phyloP scores from a whole-genome alignment of 1,140 invertebrate species.

The Metopolophium dirhodum region DNA sequence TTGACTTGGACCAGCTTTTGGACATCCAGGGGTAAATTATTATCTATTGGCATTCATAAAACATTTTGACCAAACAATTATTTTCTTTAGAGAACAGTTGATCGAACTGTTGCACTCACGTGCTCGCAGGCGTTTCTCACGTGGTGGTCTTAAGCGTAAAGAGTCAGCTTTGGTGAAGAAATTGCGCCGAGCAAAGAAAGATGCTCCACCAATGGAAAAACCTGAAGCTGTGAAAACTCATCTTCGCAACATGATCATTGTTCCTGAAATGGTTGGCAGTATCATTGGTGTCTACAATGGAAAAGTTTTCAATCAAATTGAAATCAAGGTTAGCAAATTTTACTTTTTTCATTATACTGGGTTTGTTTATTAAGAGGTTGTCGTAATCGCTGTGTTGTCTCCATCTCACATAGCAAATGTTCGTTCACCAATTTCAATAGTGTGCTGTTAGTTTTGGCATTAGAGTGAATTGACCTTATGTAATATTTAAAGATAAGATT shows the following conservation, averaged over 20 bases:
- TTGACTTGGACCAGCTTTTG: slow-evolving; percentile 97
- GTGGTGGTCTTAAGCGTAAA: slow-evolving; percentile 93
- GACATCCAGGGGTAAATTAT: slow-evolving; percentile 90
- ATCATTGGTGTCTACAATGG: slow-evolving; percentile 99
- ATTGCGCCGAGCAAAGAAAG: slow-evolving; percentile 92
- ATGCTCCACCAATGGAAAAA: slow-evolving; percentile 96
- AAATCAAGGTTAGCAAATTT: slow-evolving; percentile 70
- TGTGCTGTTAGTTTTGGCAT: too few species aligned
- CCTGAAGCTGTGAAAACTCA: slow-evolving; percentile 99
- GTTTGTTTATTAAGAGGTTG: too few species aligned
- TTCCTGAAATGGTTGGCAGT: slow-evolving; percentile 99
- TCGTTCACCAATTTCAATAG: too few species aligned
- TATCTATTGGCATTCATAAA: slow-evolving; percentile 63
- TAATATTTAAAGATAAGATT: too few species aligned
- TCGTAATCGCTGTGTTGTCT: too few species aligned
- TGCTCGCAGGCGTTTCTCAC: slow-evolving; percentile 85
- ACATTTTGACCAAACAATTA: neutral
- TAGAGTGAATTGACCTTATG: too few species aligned
- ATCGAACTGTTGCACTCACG: slow-evolving; percentile 94
- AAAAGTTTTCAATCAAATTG: slow-evolving; percentile 93
- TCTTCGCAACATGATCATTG: slow-evolving; percentile 97
- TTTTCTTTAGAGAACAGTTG: slow-evolving; percentile 81
- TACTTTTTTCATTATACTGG: neutral
- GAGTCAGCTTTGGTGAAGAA: slow-evolving; percentile 96
- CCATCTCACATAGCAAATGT: too few species aligned